These are phyloP conservation scores for Drosophila atripex DNA, from an alignment of 2,888 invertebrate genomes.

Conservation along the genomic window DNA sequence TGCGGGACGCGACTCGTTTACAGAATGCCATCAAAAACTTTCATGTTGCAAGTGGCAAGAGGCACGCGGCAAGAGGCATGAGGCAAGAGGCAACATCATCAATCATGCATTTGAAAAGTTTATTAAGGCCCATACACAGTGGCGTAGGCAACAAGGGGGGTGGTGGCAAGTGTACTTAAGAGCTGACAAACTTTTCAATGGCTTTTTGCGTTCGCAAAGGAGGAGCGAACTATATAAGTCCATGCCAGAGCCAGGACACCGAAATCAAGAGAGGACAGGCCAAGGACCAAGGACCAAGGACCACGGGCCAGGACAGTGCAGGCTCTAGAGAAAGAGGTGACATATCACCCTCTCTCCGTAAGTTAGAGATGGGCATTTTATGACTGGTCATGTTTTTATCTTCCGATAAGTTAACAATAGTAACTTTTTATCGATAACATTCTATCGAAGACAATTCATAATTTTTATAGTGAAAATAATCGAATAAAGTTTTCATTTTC, in stretches of 20 bases:
- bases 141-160: neutral
- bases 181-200: slow-evolving; percentile 70
- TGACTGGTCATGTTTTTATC: neutral
- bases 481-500: neutral
- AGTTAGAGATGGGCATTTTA: slow-evolving; percentile 13
- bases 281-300: neutral
- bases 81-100: slow-evolving; percentile 62
- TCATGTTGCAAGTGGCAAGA: slow-evolving; percentile 35
- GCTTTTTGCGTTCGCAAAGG: slow-evolving; percentile 55
- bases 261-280: neutral
- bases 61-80: neutral
- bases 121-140: slow-evolving; percentile 52
- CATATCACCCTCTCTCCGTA: neutral
- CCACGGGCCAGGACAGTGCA: no score
- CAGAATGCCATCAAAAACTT: slow-evolving; percentile 59
- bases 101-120: slow-evolving; percentile 75
- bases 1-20: slow-evolving; percentile 64
- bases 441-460: no score
- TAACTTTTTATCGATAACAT: no score
- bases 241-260: slow-evolving; percentile 1
- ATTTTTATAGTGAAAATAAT: no score
- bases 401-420: neutral
- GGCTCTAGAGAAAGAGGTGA: no score
- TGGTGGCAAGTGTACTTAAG: slow-evolving; percentile 60
- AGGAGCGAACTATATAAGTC: slow-evolving; percentile 25